These are phyloP conservation scores for Mercenaria mercenaria DNA, from an alignment of 1,140 invertebrate genomes.

Conservation along the genomic window DNA sequence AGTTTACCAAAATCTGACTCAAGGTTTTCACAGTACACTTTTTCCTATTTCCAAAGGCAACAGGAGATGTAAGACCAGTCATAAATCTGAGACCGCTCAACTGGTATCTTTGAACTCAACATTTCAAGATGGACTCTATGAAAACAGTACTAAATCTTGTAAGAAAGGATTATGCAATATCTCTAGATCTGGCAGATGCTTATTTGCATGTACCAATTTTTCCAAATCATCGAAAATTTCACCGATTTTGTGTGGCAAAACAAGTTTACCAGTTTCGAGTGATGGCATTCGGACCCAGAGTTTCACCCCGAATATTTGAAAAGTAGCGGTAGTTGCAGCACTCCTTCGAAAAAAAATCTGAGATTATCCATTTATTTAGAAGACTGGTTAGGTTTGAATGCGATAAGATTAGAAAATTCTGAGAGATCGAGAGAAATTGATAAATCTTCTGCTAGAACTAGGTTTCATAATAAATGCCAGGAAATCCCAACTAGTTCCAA, in stretches of 20 bases:
- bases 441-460: conserved; percentile 30
- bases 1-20: neutral
- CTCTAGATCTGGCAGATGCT: conserved; percentile 58
- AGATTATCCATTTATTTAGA: conserved; percentile 26
- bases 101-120: neutral
- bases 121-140: conserved; percentile 62
- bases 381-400: conserved; percentile 40
- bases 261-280: neutral
- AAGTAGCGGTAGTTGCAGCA: conserved; percentile 16
- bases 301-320: neutral
- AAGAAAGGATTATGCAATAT: conserved; percentile 41
- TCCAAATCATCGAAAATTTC: neutral
- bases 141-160: conserved; percentile 49
- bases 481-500: conserved; percentile 32
- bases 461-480: conserved; percentile 33
- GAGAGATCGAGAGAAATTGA: no score
- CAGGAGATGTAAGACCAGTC: conserved; percentile 28
- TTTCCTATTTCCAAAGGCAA: conserved; percentile 53
- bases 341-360: neutral
- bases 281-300: conserved; percentile 23
- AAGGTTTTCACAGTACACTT: conserved; percentile 60
- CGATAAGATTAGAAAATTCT: neutral
- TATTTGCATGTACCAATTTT: conserved; percentile 53
- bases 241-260: neutral
- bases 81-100: conserved; percentile 63